These are phyloP conservation scores for Spilarctia lutea DNA, from an alignment of 2,888 invertebrate species.

Conservation along the genomic window DNA sequence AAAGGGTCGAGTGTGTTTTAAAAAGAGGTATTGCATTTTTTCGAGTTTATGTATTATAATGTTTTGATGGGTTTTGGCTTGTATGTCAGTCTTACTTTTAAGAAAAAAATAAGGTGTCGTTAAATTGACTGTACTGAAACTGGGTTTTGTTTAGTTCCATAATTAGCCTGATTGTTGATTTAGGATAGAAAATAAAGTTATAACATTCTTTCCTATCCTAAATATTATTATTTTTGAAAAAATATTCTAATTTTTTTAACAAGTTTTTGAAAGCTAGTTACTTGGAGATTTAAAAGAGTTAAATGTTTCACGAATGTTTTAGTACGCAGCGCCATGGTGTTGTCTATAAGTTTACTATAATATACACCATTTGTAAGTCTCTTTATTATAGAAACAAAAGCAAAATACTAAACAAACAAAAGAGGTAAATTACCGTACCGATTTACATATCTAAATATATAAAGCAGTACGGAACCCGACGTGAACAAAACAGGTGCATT, in stretches of 20 bases:
- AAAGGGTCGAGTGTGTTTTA: not conserved
- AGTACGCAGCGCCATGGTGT: not conserved
- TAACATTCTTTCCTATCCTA: no score
- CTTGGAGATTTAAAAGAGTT: not conserved
- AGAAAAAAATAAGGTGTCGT: no score
- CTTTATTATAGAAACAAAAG: conserved; percentile 3
- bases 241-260: no score
- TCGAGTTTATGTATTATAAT: not conserved
- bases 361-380: not conserved
- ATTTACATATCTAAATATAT: conserved; percentile 33
- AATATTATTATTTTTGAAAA: no score
- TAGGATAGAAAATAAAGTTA: no score
- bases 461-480: conserved; percentile 15
- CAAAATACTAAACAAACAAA: conserved; percentile 18
- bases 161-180: no score
- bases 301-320: not conserved
- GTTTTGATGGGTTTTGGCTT: not conserved
- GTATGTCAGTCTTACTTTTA: not conserved
- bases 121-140: no score
- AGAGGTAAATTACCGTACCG: conserved; percentile 33
- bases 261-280: no score
- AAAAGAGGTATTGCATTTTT: not conserved
- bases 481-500: conserved; percentile 27
- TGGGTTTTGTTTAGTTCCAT: no score
- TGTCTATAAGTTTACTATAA: not conserved